Evolutionary conservation across 2,797 vertebrate species (phyloP).

Genomic region (Parambassis ranga): DNA sequence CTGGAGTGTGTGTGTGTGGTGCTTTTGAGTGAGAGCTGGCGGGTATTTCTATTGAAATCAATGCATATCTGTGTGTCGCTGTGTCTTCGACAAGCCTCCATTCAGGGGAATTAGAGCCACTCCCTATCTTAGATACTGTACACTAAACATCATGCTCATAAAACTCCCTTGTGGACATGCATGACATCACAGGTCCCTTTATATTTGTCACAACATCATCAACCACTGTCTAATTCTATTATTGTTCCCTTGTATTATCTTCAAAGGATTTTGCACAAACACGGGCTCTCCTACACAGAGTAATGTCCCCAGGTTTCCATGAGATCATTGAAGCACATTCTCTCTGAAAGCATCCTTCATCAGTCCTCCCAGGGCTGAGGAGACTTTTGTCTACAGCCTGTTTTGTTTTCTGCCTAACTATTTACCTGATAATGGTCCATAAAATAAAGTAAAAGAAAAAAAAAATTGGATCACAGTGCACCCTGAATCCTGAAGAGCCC

Average conservation of each 20-base stretch:
- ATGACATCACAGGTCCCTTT: conserved; percentile 29
- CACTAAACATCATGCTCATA: conserved; percentile 12
- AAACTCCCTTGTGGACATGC: conserved; percentile 27
- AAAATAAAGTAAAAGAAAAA: conserved; percentile 11
- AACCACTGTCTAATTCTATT: conserved; percentile 18
- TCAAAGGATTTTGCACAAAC: conserved; percentile 46
- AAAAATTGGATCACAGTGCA: neutral
- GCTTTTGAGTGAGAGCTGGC: conserved; percentile 1
- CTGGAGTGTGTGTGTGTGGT: conserved; percentile 16
- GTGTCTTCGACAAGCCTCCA: conserved; percentile 27
- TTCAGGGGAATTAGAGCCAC: conserved; percentile 32
- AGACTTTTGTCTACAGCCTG: neutral
- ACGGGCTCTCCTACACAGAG: conserved; percentile 1
- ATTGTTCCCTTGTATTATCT: conserved; percentile 46
- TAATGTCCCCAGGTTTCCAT: conserved; percentile 37
- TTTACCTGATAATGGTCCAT: neutral
- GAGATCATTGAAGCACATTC: conserved; percentile 34
- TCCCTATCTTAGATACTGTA: conserved; percentile 9
- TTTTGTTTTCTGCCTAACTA: no score
- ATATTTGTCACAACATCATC: conserved; percentile 41
- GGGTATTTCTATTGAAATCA: conserved; percentile 5
- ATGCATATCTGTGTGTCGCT: conserved; percentile 3
- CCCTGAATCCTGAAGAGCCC: no score
- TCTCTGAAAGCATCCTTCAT: conserved; percentile 11
- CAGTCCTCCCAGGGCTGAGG: conserved; percentile 6